phyloP scores from a whole-genome alignment of 1,140 invertebrate genomes.

The Drosophila novamexicana region DNA sequence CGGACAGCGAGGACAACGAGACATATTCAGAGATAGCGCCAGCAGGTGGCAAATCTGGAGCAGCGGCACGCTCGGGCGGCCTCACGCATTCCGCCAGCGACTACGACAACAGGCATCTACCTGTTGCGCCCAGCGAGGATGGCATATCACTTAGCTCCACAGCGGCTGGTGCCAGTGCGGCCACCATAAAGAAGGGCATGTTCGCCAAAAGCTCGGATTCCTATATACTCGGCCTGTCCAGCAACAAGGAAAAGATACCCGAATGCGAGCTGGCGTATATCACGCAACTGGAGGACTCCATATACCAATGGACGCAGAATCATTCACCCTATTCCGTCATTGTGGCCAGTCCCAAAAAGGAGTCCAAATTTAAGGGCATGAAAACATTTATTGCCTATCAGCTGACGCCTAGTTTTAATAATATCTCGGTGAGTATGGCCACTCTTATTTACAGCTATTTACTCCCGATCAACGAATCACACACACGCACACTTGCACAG shows the following conservation, averaged over 20 bases:
- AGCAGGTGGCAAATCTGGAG: slow-evolving; percentile 35
- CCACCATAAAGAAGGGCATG: slow-evolving; percentile 91
- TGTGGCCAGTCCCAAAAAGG: slow-evolving; percentile 98
- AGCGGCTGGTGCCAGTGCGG: slow-evolving; percentile 45
- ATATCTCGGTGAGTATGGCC: slow-evolving; percentile 92
- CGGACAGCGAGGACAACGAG: slow-evolving; percentile 87
- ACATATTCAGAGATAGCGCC: slow-evolving; percentile 89
- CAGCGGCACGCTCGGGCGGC: slow-evolving; percentile 67
- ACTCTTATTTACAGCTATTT: neutral
- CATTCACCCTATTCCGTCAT: slow-evolving; percentile 91
- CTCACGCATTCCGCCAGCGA: slow-evolving; percentile 65
- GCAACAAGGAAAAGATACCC: slow-evolving; percentile 88
- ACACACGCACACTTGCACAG: too few species aligned
- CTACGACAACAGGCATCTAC: slow-evolving; percentile 76
- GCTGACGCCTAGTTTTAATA: slow-evolving; percentile 96
- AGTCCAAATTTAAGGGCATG: slow-evolving; percentile 97
- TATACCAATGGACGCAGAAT: slow-evolving; percentile 90
- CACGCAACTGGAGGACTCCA: slow-evolving; percentile 88
- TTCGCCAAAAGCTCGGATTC: slow-evolving; percentile 91
- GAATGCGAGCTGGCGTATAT: slow-evolving; percentile 92
- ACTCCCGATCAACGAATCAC: slow-evolving; percentile 7
- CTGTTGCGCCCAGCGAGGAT: slow-evolving; percentile 76
- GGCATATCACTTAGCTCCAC: slow-evolving; percentile 62
- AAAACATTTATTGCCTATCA: slow-evolving; percentile 99
- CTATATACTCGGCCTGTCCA: slow-evolving; percentile 92